Percentiles rank a stretch among this genome's conserved stretches.
These are phyloP conservation scores for Indri indri DNA, from an alignment of 2,113 vertebrate genomes.

Conservation along the genomic window DNA sequence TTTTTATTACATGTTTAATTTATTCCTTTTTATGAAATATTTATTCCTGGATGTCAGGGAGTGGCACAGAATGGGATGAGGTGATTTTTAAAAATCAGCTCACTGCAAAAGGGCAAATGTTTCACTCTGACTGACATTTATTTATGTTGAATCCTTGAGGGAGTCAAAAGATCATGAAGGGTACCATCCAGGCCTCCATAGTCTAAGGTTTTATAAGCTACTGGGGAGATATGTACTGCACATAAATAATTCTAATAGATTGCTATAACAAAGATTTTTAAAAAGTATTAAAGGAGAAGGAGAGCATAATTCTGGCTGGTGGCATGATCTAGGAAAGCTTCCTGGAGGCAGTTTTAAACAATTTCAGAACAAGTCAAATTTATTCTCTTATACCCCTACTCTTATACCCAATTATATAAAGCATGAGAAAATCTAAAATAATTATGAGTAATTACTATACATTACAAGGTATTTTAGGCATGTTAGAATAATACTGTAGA, in stretches of 20 bases:
- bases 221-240: neutral
- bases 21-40: slow-evolving; percentile 6
- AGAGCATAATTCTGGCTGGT: slow-evolving; percentile 11
- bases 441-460: slow-evolving; percentile 19
- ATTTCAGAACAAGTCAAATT: slow-evolving; percentile 40
- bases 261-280: neutral
- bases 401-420: slow-evolving; percentile 7
- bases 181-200: neutral
- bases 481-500: slow-evolving; percentile 2
- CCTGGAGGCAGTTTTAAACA: slow-evolving; percentile 49
- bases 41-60: slow-evolving; percentile 45
- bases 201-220: neutral
- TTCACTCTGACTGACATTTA: slow-evolving; percentile 47
- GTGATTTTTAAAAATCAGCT: slow-evolving; percentile 32
- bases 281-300: neutral
- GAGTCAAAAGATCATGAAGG: slow-evolving; percentile 34
- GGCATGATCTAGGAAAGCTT: slow-evolving; percentile 55
- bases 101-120: slow-evolving; percentile 51
- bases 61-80: neutral
- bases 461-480: slow-evolving; percentile 18
- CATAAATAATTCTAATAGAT: neutral
- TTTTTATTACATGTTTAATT: slow-evolving; percentile 32
- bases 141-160: neutral
- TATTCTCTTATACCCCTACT: neutral
- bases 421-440: slow-evolving; percentile 31